These are phyloP conservation scores for Ophiodon elongatus DNA, from an alignment of 2,113 vertebrate species.

Conservation along the genomic window DNA sequence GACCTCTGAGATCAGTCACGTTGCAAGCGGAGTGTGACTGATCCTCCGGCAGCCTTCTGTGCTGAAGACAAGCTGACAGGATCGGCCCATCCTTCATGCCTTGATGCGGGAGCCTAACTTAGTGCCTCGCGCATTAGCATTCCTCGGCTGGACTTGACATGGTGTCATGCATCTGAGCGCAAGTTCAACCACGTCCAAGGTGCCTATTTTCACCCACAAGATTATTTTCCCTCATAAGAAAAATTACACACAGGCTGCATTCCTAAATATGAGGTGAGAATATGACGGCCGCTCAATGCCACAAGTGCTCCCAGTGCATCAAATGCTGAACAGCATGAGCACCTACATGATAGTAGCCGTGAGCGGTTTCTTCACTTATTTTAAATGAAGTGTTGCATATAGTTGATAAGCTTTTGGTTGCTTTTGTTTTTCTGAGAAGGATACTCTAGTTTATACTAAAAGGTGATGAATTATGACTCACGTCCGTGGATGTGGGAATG, in stretches of 20 bases:
- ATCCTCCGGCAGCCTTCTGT: constrained; percentile 33
- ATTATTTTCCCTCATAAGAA: constrained; percentile 56
- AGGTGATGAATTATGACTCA: constrained; percentile 26
- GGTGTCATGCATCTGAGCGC: constrained; percentile 54
- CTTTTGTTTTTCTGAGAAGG: background rate
- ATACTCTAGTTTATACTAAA: background rate
- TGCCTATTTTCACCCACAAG: constrained; percentile 59
- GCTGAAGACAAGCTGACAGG: constrained; percentile 22
- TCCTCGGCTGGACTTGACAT: constrained; percentile 61
- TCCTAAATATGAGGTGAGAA: constrained; percentile 66
- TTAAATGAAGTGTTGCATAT: background rate
- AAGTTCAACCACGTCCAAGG: constrained; percentile 75
- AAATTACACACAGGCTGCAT: constrained; percentile 63
- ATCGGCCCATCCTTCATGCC: constrained; percentile 48
- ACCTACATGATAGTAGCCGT: background rate
- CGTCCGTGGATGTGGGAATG: constrained; percentile 11
- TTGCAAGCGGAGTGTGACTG: constrained; percentile 50
- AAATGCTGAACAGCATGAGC: background rate
- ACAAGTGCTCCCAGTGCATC: constrained; percentile 22
- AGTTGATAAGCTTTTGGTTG: background rate
- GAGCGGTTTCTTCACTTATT: background rate
- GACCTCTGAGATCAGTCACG: constrained; percentile 55
- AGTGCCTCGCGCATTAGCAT: constrained; percentile 42
- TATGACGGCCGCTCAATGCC: constrained; percentile 50
- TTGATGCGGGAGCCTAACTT: constrained; percentile 40